Evolutionary conservation across 2,888 invertebrate species (phyloP).

Genomic region (Hoplodrina blanda): DNA sequence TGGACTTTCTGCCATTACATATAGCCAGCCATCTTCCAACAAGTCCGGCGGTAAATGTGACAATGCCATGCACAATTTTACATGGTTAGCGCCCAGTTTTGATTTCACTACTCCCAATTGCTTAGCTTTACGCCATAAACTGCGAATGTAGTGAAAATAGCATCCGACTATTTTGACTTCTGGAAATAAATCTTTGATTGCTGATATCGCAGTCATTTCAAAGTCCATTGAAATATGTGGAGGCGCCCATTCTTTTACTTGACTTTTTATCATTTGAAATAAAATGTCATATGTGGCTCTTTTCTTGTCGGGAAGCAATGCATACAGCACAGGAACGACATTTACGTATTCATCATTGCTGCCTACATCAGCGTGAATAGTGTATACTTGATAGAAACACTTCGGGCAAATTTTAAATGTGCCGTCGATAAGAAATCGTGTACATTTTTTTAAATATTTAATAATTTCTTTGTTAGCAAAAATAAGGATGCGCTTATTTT

Average conservation of each 20-base stretch:
- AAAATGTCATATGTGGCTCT: conserved; percentile 38
- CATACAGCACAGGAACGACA: conserved; percentile 25
- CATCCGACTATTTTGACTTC: conserved; percentile 8
- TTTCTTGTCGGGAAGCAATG: conserved; percentile 50
- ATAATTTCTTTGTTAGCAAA: conserved; percentile 54
- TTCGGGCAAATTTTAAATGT: conserved; percentile 45
- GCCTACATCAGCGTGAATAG: conserved; percentile 30
- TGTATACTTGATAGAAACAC: conserved; percentile 44
- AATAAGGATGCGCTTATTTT: conserved; percentile 29
- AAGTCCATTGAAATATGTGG: conserved; percentile 42
- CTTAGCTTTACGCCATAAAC: conserved; percentile 26
- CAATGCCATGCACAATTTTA: no score
- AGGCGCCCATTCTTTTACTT: conserved; percentile 36
- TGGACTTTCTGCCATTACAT: conserved; percentile 25
- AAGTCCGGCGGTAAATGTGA: no score
- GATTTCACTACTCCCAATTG: no score
- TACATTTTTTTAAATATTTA: conserved; percentile 37
- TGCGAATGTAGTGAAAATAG: background rate
- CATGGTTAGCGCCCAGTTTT: no score
- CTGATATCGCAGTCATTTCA: conserved; percentile 34
- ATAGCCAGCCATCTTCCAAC: no score
- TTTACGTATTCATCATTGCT: no score
- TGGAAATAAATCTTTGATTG: conserved; percentile 33
- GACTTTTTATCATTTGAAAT: conserved; percentile 49
- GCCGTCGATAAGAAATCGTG: conserved; percentile 32